Base-by-base conservation (phyloP, 2,113 vertebrate genomes). In the Coracopsis vasa region DNA sequence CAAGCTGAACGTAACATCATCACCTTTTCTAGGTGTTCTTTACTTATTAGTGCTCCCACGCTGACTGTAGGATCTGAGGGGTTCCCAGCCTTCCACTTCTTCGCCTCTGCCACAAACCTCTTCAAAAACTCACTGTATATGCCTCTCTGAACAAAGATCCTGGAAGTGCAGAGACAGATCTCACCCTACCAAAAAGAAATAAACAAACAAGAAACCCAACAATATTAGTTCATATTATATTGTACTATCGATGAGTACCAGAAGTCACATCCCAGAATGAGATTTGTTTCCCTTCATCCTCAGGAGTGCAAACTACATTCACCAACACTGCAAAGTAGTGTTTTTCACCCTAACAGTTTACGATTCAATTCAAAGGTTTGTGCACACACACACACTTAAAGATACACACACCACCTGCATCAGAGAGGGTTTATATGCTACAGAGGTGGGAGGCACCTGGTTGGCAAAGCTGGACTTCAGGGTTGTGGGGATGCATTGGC, bases 91-190 rank as follows among this genome's bases (percentile, higher is more conserved):
- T 98, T 99, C 99, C 99, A 99, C 78, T 98, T 98, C 92, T 97
- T 99, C 21, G 98, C 86, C 47, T 98, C 98, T 88, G 98, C 98
- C 80, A 99, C 99, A 98, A 99, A 99, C 62, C 79, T 99, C 93
- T 98, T 96, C 87, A 99, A 96, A 97, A 99, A 99, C 47, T 99
- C 97, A 12, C 62, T 82, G 93, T 99, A 99, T 97, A 99, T 98
- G 51, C 97, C 98, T 74, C 96, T 98, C 95, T 99, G 99, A 44
- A 99, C 99, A 94, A 99, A 99, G 93, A 99, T 99, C 94, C 99
- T 99, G 94, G 99, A 99, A 95, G 99, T 99, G 77, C 99, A 99
- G 70, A 99, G 98, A 89, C 99, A 99, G 96, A 99, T 98, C 94
- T 99, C 99, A 62, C 99, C 99, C 99, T 99, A 87, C 9, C 44